Evolutionary conservation across 2,888 invertebrate species (phyloP), one percentile per base, ranked within the genome.

Genomic region (Sipha maydis): DNA sequence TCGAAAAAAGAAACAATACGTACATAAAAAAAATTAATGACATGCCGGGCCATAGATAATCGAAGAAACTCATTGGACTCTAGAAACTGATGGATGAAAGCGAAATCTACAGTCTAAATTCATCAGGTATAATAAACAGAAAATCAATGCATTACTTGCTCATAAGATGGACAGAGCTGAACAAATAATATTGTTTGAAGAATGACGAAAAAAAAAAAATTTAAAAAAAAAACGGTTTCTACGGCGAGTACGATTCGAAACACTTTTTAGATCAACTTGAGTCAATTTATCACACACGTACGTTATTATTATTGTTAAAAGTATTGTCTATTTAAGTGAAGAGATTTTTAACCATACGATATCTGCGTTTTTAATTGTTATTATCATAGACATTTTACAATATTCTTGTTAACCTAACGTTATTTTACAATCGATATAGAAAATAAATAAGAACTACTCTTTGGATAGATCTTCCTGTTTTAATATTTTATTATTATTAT

Each of bases 201-300:
- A 84, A 75, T 38, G 31, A 7, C 14, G 41, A 61, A 73, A 28
- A 80, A 86, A 80, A 86, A 79, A 75, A 84, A 61, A 69, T 38
- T 78, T 38, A 84, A 25, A 38, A 85, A 73, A 84, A 31, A 19
- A 56, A 78, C 61, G n/a, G 19, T 73, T 76, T 80, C 82, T 75
- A 41, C 73, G n/a, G 67, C 48, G 56, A 88, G 82, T 82, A 82
- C 75, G 79, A 88, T 88, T 88, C 31, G 82, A 88, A 80, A 88
- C 88, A 88, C 88, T 88, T 88, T 88, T 88, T 82, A 80, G 38
- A 88, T 61, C 77, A 78, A 85, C 77, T 61, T 41, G 73, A 78
- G 67, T 85, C 77, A 69, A 85, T 85, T 85, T 48, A 85, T 54
- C 77, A 85, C 85, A 78, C 85, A 85, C 85, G 78, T 78, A 69